Conservation (phyloP, 1,140 invertebrate species). For the Chlorops oryzae region DNA sequence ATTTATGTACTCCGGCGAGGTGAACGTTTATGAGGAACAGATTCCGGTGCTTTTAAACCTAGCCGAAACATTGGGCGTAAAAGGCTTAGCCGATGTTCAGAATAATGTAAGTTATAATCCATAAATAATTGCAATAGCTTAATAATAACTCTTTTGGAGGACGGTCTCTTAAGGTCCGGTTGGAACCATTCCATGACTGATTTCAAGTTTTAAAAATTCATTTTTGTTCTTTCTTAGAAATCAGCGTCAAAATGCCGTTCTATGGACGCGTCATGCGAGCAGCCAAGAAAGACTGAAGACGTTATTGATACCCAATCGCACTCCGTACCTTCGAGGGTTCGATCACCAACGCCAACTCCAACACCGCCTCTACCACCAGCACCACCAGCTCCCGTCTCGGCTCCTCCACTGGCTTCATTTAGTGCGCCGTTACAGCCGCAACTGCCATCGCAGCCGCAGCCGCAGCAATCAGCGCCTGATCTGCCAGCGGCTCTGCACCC, state of each 20-base stretch:
- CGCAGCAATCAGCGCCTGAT: background rate
- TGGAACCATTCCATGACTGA: no score
- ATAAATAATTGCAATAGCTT: background rate
- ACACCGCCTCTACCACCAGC: constrained; percentile 10
- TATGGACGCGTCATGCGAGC: no score
- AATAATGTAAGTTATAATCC: constrained; percentile 57
- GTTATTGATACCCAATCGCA: no score
- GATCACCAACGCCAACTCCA: background rate
- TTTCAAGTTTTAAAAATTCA: no score
- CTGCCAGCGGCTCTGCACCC: background rate
- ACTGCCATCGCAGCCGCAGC: background rate
- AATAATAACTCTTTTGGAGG: no score
- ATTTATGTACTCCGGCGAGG: constrained; percentile 90
- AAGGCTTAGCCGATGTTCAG: constrained; percentile 73
- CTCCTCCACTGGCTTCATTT: constrained; percentile 13
- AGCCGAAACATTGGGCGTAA: constrained; percentile 77
- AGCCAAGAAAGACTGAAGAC: no score
- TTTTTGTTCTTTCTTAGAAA: no score
- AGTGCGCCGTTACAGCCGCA: constrained; percentile 11
- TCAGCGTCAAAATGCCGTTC: no score
- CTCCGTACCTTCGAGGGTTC: no score
- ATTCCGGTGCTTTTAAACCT: constrained; percentile 73
- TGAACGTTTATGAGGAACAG: constrained; percentile 77
- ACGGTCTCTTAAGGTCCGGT: no score
- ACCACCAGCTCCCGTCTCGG: constrained; percentile 19